Conservation (phyloP, 53 echinoderm and acorn worm species). For the Antedon mediterranea region DNA sequence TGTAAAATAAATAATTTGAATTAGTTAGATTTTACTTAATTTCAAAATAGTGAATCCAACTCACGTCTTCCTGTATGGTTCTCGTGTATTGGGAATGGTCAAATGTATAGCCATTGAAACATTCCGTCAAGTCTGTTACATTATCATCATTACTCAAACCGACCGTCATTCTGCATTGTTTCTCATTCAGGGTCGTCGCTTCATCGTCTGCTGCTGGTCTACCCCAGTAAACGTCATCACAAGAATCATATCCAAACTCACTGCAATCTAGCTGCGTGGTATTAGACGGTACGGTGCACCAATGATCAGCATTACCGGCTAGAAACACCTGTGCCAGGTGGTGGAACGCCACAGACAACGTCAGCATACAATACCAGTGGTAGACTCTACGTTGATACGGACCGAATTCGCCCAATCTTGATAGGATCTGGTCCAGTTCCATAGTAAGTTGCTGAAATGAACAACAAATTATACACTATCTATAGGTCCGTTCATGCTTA, state of each 20-base stretch:
- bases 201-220: neutral
- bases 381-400: slow-evolving; percentile 14
- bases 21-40: no score
- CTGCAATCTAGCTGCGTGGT: neutral
- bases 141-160: neutral
- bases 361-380: slow-evolving; percentile 15
- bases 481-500: no score
- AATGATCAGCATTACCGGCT: slow-evolving; percentile 10
- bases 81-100: neutral
- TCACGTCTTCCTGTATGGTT: neutral
- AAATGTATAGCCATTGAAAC: neutral
- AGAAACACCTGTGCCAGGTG: slow-evolving; percentile 13
- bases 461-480: no score
- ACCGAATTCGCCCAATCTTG: slow-evolving; percentile 10
- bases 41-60: neutral
- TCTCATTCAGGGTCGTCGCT: neutral
- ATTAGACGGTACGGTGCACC: slow-evolving; percentile 4
- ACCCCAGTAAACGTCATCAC: neutral
- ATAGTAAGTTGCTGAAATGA: no score
- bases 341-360: slow-evolving; percentile 8
- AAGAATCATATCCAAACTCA: neutral
- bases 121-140: neutral
- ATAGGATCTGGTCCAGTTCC: slow-evolving; percentile 20
- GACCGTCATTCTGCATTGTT: neutral
- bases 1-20: no score